Percentiles rank a stretch among this genome's conserved stretches.
Evolutionary conservation across 2,797 vertebrate species (phyloP).

Genomic region (Rhinoraja longicauda): DNA sequence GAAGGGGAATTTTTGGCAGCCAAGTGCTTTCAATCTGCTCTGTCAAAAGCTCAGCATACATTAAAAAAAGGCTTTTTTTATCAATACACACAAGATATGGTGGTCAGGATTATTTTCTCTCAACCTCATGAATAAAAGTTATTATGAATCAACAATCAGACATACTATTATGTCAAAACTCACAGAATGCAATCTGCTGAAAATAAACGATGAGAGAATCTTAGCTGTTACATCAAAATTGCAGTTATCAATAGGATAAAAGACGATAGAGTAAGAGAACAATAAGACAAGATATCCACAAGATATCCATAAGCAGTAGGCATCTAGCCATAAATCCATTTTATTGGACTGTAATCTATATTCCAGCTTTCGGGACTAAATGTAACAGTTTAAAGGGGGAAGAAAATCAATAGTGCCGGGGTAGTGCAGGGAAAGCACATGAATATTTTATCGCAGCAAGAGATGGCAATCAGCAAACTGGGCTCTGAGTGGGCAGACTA

Average conservation of each 20-base stretch:
- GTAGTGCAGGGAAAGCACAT: slow-evolving; percentile 67
- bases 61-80: not conserved
- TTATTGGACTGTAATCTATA: slow-evolving; percentile 70
- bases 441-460: slow-evolving; percentile 71
- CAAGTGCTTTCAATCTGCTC: not conserved
- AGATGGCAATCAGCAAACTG: slow-evolving; percentile 62
- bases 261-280: not conserved
- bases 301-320: slow-evolving; percentile 56
- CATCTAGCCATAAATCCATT: slow-evolving; percentile 65
- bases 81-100: not conserved
- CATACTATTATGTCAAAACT: not conserved
- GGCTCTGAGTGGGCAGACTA: slow-evolving; percentile 54
- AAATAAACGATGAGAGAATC: not conserved
- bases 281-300: slow-evolving; percentile 45
- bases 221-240: not conserved
- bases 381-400: slow-evolving; percentile 79
- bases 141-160: not conserved
- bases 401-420: slow-evolving; percentile 80
- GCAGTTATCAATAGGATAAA: not conserved
- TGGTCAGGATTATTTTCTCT: not conserved
- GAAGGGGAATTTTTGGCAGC: not conserved
- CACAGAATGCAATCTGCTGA: not conserved
- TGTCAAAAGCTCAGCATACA: not conserved
- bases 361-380: slow-evolving; percentile 82
- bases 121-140: not conserved